These are phyloP conservation scores for Atherinomorus stipes DNA, from an alignment of 2,113 vertebrate genomes.

Conservation along the genomic window DNA sequence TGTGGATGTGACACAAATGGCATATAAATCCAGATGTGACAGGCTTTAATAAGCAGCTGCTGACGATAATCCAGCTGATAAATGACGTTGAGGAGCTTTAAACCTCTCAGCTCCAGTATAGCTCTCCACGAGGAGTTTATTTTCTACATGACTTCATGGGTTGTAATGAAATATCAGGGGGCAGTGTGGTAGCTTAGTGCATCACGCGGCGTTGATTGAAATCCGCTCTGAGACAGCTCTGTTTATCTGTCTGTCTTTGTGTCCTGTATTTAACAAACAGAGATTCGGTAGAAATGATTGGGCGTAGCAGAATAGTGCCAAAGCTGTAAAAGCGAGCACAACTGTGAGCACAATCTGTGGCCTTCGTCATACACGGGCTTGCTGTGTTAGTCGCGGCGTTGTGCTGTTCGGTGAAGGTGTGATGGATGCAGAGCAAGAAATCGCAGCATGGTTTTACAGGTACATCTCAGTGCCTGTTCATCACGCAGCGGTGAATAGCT, in stretches of 20 bases:
- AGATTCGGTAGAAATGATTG: background rate
- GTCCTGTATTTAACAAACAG: constrained; percentile 8
- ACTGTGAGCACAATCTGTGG: constrained; percentile 12
- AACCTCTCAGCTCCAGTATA: constrained; percentile 45
- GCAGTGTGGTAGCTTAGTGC: constrained; percentile 41
- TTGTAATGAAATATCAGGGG: constrained; percentile 65
- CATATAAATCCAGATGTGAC: constrained; percentile 74
- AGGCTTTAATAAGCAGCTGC: constrained; percentile 74
- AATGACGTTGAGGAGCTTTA: constrained; percentile 71
- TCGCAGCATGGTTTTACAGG: constrained; percentile 39
- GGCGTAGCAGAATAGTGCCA: background rate
- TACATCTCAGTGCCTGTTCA: constrained; percentile 32
- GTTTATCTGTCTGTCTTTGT: constrained; percentile 1
- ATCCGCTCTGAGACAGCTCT: constrained; percentile 13
- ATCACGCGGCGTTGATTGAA: constrained; percentile 38
- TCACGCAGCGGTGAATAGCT: constrained; percentile 46
- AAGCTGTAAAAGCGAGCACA: background rate
- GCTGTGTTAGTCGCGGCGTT: constrained; percentile 4
- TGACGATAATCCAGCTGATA: constrained; percentile 75
- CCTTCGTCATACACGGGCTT: constrained; percentile 12
- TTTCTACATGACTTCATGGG: constrained; percentile 66
- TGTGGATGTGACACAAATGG: constrained; percentile 71
- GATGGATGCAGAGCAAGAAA: constrained; percentile 32
- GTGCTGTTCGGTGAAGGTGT: constrained; percentile 18
- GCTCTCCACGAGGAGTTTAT: constrained; percentile 55